Evolutionary conservation across 2,797 vertebrate genomes (phyloP).

Genomic region (Cyclopterus lumpus): DNA sequence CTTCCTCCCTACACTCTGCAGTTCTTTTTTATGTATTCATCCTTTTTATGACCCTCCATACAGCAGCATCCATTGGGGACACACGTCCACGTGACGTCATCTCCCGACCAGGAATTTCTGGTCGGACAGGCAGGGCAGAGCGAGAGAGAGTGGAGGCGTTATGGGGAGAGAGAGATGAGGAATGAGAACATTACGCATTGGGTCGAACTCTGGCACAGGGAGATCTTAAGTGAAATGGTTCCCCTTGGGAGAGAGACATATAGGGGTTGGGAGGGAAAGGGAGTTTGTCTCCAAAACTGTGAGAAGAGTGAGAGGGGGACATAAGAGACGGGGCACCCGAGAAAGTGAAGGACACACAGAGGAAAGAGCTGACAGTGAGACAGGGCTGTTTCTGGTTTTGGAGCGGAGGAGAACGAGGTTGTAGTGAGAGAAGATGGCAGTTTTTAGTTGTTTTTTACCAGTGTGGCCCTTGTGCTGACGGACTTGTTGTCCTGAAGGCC

Average conservation of each 20-base stretch:
- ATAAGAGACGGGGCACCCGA: background rate
- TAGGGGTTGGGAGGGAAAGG: background rate
- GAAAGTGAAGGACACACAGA: slow-evolving; percentile 30
- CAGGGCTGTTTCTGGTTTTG: slow-evolving; percentile 6
- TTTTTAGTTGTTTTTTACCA: slow-evolving; percentile 30
- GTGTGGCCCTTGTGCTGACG: slow-evolving; percentile 33
- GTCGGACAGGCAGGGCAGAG: slow-evolving; percentile 20
- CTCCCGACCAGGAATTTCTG: slow-evolving; percentile 24
- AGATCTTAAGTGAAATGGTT: slow-evolving; percentile 64
- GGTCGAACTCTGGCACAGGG: slow-evolving; percentile 42
- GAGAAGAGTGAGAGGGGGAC: background rate
- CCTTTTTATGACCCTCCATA: slow-evolving; percentile 22
- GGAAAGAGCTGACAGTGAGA: slow-evolving; percentile 10
- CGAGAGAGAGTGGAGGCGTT: background rate
- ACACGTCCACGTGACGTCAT: slow-evolving; percentile 42
- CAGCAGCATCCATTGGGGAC: slow-evolving; percentile 31
- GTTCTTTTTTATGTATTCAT: background rate
- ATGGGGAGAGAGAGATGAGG: slow-evolving; percentile 28
- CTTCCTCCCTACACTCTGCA: background rate
- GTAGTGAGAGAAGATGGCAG: slow-evolving; percentile 33
- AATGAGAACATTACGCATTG: slow-evolving; percentile 32
- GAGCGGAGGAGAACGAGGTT: slow-evolving; percentile 14
- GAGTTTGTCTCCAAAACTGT: slow-evolving; percentile 16
- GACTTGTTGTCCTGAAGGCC: slow-evolving; percentile 73
- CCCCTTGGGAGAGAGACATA: slow-evolving; percentile 28